Conservation (phyloP, 2,113 vertebrate species). For the Myxocyprinus asiaticus region DNA sequence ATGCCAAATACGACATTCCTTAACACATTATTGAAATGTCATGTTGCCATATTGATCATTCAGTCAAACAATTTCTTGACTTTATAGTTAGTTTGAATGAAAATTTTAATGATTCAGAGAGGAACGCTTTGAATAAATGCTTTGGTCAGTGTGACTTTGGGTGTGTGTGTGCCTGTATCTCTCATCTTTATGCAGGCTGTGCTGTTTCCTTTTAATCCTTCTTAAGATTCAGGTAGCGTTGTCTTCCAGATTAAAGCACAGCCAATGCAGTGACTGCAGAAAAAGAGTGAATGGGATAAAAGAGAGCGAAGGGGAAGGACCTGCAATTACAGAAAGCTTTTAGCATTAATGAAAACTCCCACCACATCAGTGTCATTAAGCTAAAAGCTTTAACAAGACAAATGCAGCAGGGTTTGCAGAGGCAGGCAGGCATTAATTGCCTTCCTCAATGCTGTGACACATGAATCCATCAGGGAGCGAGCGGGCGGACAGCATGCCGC, state of each 20-base stretch:
- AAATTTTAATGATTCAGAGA: not conserved
- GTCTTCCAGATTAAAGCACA: conserved; percentile 22
- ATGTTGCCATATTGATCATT: not conserved
- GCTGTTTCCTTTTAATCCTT: conserved; percentile 12
- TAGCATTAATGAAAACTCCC: conserved; percentile 43
- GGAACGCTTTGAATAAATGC: not conserved
- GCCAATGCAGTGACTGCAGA: conserved; percentile 16
- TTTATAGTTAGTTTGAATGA: not conserved
- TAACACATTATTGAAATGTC: not conserved
- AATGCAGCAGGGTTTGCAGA: conserved; percentile 26
- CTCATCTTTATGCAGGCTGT: not conserved
- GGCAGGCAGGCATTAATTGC: conserved; percentile 16
- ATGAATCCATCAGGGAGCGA: conserved; percentile 36
- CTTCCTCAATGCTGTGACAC: conserved; percentile 25
- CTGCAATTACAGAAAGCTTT: conserved; percentile 27
- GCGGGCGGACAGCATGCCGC: not conserved
- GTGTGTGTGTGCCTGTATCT: conserved; percentile 33
- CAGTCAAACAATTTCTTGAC: not conserved
- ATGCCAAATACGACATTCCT: not conserved
- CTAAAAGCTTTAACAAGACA: conserved; percentile 54
- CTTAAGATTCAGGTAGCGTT: conserved; percentile 54
- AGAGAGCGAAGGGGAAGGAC: not conserved
- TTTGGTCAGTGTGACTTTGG: conserved; percentile 51
- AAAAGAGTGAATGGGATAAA: conserved; percentile 25
- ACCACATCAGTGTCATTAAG: conserved; percentile 46